These are phyloP conservation scores for Anagyrus pseudococci DNA, from an alignment of 2,888 invertebrate species.

Conservation along the genomic window DNA sequence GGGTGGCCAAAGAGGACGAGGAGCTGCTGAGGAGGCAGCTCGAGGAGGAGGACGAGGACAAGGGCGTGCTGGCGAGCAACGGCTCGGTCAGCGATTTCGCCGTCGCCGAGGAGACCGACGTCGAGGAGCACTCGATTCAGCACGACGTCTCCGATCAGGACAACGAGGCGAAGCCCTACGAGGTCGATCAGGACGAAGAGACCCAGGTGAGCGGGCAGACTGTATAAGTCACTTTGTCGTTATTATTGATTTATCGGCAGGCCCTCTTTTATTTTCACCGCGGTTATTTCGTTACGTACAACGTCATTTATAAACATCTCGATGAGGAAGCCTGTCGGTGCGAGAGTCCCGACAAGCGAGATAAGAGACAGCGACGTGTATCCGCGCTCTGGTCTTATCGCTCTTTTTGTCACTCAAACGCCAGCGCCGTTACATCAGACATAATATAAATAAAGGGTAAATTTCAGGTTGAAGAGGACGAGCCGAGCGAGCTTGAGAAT, in stretches of 20 bases:
- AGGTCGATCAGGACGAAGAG: constrained; percentile 52
- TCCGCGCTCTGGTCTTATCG: not conserved
- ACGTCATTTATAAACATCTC: no score
- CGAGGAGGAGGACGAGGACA: constrained; percentile 69
- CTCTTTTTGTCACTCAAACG: not conserved
- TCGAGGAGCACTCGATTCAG: constrained; percentile 46
- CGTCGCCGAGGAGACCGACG: constrained; percentile 27
- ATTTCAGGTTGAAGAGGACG: constrained; percentile 38
- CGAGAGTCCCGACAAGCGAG: no score
- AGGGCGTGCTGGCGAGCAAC: constrained; percentile 61
- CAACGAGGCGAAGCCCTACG: constrained; percentile 52
- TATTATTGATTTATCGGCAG: no score
- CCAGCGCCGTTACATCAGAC: not conserved
- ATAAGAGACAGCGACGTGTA: no score
- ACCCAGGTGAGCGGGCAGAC: constrained; percentile 46
- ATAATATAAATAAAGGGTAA: no score
- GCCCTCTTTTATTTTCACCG: no score
- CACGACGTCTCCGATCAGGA: constrained; percentile 49
- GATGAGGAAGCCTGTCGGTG: no score
- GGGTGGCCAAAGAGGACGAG: constrained; percentile 62
- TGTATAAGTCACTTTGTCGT: no score
- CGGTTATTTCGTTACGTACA: no score
- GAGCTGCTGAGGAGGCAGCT: constrained; percentile 67
- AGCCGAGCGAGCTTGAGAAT: constrained; percentile 26
- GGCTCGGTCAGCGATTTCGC: constrained; percentile 32